phyloP scores from a whole-genome alignment of 1,140 invertebrate genomes.

The Magallana gigas region DNA sequence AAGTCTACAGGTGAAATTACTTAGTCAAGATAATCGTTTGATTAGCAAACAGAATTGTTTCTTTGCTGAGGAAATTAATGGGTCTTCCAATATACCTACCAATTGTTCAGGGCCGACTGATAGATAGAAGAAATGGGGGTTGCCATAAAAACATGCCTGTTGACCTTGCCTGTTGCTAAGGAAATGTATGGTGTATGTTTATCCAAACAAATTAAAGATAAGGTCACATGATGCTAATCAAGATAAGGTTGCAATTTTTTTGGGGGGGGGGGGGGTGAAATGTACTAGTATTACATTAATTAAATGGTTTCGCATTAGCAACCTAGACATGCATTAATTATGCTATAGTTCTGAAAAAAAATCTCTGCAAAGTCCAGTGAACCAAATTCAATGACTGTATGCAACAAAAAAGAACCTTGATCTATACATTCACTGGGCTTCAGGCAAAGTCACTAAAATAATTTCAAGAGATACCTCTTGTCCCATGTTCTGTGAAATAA shows the following conservation, averaged over 20 bases:
- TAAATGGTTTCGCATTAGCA: not conserved
- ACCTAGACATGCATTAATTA: not conserved
- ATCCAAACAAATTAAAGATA: conserved; percentile 25
- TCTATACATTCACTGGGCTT: too few species aligned
- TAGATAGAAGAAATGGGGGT: not conserved
- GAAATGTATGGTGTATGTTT: not conserved
- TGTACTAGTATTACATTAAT: not conserved
- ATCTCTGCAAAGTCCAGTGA: not conserved
- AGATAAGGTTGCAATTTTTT: not conserved
- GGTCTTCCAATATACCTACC: conserved; percentile 8
- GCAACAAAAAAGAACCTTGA: too few species aligned
- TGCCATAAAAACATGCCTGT: conserved; percentile 1
- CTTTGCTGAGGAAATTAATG: conserved; percentile 29
- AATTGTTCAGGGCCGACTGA: not conserved
- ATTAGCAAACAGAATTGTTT: conserved; percentile 36
- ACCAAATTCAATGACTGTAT: too few species aligned
- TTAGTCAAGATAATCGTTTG: conserved; percentile 21
- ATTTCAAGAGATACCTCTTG: too few species aligned
- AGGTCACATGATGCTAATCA: conserved; percentile 15
- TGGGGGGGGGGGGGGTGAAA: too few species aligned
- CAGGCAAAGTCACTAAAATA: too few species aligned
- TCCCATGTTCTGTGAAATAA: too few species aligned
- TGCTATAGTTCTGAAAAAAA: not conserved
- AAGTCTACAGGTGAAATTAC: conserved; percentile 33
- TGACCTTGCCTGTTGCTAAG: not conserved